Conservation (phyloP, 2,797 vertebrate species). For the Fistularia commersonii region DNA sequence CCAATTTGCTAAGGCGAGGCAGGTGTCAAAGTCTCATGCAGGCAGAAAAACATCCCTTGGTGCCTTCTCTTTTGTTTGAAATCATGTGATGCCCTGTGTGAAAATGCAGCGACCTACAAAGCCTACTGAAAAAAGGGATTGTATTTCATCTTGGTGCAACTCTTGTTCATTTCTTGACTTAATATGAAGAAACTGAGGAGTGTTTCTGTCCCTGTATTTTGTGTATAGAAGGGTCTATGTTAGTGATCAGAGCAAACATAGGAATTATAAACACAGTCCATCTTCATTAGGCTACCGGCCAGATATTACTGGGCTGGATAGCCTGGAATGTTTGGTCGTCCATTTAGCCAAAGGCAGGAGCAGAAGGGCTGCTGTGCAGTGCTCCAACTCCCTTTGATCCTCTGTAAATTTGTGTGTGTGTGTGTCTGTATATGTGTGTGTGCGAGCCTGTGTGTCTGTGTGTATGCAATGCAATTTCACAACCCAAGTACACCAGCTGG, state of each 20-base stretch:
- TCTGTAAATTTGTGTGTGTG: slow-evolving; percentile 64
- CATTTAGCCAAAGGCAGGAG: slow-evolving; percentile 79
- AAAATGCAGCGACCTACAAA: slow-evolving; percentile 63
- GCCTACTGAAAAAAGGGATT: slow-evolving; percentile 37
- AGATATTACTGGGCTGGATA: slow-evolving; percentile 75
- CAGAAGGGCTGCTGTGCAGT: slow-evolving; percentile 78
- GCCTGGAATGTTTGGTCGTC: slow-evolving; percentile 82
- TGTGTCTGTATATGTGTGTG: slow-evolving; percentile 20
- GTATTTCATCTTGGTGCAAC: slow-evolving; percentile 36
- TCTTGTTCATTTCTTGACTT: slow-evolving; percentile 32
- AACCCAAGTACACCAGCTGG: slow-evolving; percentile 85
- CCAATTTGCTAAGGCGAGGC: slow-evolving; percentile 70
- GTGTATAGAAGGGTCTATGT: slow-evolving; percentile 70
- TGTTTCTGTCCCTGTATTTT: slow-evolving; percentile 58
- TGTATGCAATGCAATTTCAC: slow-evolving; percentile 82
- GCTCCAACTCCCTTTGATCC: slow-evolving; percentile 78
- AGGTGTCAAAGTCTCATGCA: slow-evolving; percentile 77
- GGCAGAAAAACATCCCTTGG: slow-evolving; percentile 71
- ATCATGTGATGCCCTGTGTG: slow-evolving; percentile 62
- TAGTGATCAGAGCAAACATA: slow-evolving; percentile 75
- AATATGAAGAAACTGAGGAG: slow-evolving; percentile 51
- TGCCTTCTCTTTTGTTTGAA: slow-evolving; percentile 71
- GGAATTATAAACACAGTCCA: slow-evolving; percentile 77
- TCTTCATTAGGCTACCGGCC: slow-evolving; percentile 74
- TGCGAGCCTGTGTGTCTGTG: too few species aligned